Evolutionary conservation across 2,797 vertebrate species (phyloP), one percentile per base, ranked within the genome.

Genomic region (Chaetophractus vellerosus): DNA sequence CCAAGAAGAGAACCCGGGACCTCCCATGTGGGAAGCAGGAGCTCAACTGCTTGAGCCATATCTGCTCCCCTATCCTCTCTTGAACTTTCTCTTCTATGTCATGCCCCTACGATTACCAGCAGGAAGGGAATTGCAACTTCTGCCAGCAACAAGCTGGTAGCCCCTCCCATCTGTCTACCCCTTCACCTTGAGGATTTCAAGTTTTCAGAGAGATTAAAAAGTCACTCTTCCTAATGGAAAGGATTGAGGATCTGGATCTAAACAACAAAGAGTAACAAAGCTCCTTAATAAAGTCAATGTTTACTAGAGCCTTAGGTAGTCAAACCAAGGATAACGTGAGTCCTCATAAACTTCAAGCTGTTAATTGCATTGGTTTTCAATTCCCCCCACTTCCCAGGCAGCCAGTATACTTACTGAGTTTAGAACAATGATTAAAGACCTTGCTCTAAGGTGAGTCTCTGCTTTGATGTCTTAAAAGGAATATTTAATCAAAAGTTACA

Each of bases 401-500:
- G 59, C 64, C 52, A 85, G 33, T 79, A 50, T 85, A 78, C 4
- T 61, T 78, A 96, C 4, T 64, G 86, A 74, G 50, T 80, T 91
- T 63, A 85, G 63, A 90, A 81, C 75, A 89, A 93, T 89, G 80
- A 91, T 86, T 63, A 94, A 89, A 41, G 71, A 89, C 52, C 76
- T 50, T 61, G 83, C 31, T 80, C 36, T 82, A 78, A 91, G 74
- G 83, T 33, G 68, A 91, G 63, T 93, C 28, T 93, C 61, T 90
- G 33, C 71, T 95, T 78, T 38, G 50, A 86, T 59, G 33, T 89
- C 88, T 92, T 79, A 74, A 89, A 94, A 89, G 23, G n/a, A 86
- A 88, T 64, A 93, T 83, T 83, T 87, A 96, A 88, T 83, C 6
- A 91, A 93, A 93, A 81, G 84, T 95, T 81, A 93, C n/a, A 88